Percentiles rank a stretch among this genome's conserved stretches.
These are phyloP conservation scores for Chionomys nivalis DNA, from an alignment of 2,113 vertebrate species.

Conservation along the genomic window DNA sequence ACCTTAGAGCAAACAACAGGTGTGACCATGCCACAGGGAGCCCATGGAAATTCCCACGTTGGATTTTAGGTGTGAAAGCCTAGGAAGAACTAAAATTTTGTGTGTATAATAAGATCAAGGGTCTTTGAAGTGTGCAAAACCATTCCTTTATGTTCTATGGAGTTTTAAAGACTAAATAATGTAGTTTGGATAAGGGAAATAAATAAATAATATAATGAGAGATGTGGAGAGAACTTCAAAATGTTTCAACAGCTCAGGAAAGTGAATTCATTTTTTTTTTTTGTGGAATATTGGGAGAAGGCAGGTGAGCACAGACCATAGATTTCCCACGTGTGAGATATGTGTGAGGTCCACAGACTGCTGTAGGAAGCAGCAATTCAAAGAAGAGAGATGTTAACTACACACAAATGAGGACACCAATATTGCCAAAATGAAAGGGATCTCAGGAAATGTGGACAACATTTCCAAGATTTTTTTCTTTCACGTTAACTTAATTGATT, in stretches of 20 bases:
- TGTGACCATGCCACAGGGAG: neutral
- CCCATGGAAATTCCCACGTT: neutral
- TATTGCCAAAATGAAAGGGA: constrained; percentile 58
- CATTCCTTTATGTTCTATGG: constrained; percentile 36
- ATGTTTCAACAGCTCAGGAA: constrained; percentile 41
- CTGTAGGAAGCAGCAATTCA: neutral
- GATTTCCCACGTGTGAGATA: constrained; percentile 17
- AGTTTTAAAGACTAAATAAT: constrained; percentile 59
- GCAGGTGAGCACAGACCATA: constrained; percentile 48
- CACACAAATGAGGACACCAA: neutral
- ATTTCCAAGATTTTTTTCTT: constrained; percentile 56
- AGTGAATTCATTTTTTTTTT: constrained; percentile 60
- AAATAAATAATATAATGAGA: constrained; percentile 52
- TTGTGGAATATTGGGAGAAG: constrained; percentile 35
- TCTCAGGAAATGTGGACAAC: constrained; percentile 47
- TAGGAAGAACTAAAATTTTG: neutral
- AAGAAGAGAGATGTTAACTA: constrained; percentile 14
- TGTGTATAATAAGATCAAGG: constrained; percentile 32
- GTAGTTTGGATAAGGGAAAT: constrained; percentile 35
- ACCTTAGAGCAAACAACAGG: constrained; percentile 22
- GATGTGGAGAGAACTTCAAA: constrained; percentile 65
- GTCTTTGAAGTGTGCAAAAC: constrained; percentile 50
- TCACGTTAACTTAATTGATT: constrained; percentile 62
- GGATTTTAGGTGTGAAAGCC: neutral
- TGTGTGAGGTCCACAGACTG: constrained; percentile 65